A percentile compares a stretch with the other conserved stretches of the same genome.
These are phyloP conservation scores for Rhizomys pruinosus DNA, from an alignment of 2,113 vertebrate species.

Conservation along the genomic window DNA sequence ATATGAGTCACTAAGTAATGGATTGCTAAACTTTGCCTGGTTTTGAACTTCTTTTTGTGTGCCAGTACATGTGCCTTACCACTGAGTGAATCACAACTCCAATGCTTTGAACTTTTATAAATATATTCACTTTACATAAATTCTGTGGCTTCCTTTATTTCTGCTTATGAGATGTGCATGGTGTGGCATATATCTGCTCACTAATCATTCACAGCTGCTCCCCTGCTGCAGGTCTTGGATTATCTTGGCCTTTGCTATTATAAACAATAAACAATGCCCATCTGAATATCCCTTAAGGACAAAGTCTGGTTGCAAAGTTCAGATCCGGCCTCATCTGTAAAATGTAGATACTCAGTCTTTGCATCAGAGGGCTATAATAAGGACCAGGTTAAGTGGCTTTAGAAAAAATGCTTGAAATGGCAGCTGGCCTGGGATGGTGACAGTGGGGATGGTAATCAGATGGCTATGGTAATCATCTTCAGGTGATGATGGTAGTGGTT, in stretches of 20 bases:
- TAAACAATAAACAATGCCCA: neutral
- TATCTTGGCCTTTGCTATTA: neutral
- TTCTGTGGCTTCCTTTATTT: neutral
- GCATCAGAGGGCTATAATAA: neutral
- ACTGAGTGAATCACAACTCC: neutral
- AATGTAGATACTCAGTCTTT: neutral
- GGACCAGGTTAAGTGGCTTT: neutral
- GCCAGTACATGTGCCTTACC: neutral
- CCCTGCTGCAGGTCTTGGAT: fast-evolving
- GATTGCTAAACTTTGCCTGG: neutral
- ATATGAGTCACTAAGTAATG: neutral
- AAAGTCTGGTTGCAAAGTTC: neutral
- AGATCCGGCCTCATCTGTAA: neutral
- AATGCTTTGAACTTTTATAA: neutral
- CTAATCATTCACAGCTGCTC: neutral
- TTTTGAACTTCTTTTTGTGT: neutral
- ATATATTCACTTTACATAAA: neutral
- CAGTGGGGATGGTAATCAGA: neutral
- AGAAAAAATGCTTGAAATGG: neutral
- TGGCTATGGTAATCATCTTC: neutral
- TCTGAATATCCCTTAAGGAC: neutral
- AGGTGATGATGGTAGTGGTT: fast-evolving
- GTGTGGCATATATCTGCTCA: no score
- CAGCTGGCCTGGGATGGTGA: neutral
- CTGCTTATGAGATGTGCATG: neutral